Evolutionary conservation across 2,888 invertebrate genomes (phyloP).

Genomic region (Yponomeuta malinellus): DNA sequence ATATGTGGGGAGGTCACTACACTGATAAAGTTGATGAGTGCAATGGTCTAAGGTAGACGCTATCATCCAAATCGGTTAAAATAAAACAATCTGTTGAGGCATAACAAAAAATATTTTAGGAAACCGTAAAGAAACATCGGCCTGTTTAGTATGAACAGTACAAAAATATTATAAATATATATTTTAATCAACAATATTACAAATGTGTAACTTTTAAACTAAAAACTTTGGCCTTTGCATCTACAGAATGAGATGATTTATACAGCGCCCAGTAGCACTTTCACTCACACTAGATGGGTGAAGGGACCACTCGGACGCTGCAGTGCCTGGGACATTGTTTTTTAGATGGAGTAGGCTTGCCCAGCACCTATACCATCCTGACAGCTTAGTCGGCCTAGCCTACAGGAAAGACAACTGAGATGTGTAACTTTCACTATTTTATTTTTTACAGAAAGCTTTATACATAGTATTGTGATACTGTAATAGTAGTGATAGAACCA

Average conservation of each 20-base stretch:
- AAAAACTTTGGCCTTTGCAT: too few species aligned
- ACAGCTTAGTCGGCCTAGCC: too few species aligned
- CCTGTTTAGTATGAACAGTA: slow-evolving; percentile 42
- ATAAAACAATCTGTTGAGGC: slow-evolving; percentile 37
- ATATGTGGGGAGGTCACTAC: too few species aligned
- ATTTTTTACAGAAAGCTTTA: slow-evolving; percentile 8
- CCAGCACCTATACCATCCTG: too few species aligned
- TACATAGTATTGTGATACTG: slow-evolving; percentile 8
- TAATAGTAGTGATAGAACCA: slow-evolving; percentile 14
- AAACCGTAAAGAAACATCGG: slow-evolving; percentile 37
- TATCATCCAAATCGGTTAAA: slow-evolving; percentile 10
- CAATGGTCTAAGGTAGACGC: too few species aligned
- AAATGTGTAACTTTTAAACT: slow-evolving; percentile 26
- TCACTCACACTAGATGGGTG: too few species aligned
- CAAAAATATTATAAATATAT: slow-evolving; percentile 57
- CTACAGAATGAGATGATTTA: too few species aligned
- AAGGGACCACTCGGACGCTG: too few species aligned
- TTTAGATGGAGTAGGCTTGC: too few species aligned
- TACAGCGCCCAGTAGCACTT: too few species aligned
- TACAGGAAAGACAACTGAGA: not conserved
- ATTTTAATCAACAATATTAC: slow-evolving; percentile 49
- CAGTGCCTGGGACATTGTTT: too few species aligned
- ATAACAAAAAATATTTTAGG: slow-evolving; percentile 47
- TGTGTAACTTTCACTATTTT: slow-evolving; percentile 17
- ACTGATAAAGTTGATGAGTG: too few species aligned